phyloP scores from a whole-genome alignment of 2,888 invertebrate genomes.

The Drosophila bunnanda region DNA sequence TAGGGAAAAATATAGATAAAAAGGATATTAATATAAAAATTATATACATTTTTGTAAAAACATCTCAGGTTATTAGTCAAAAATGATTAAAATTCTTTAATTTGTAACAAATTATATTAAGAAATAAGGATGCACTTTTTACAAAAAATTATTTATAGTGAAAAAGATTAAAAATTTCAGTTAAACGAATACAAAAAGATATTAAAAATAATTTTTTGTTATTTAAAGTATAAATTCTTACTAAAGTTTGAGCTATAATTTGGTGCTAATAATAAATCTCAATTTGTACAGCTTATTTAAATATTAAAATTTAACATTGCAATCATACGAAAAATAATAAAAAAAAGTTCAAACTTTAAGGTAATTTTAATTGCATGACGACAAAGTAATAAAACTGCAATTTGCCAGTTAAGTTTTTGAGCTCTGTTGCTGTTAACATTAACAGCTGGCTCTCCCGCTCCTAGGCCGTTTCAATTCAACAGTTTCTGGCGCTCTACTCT shows the following conservation, averaged over 20 bases:
- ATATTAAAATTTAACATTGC: neutral
- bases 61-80: neutral
- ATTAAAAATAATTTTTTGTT: neutral
- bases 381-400: constrained; percentile 24
- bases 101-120: neutral
- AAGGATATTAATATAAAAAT: neutral
- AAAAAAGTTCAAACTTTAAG: neutral
- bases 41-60: neutral
- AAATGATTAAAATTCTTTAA: neutral
- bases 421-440: constrained; percentile 11
- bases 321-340: neutral
- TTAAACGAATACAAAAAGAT: neutral
- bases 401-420: constrained; percentile 13
- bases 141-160: accelerated
- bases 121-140: accelerated
- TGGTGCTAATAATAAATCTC: neutral
- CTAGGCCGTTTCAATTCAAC: constrained; percentile 3
- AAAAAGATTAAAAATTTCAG: neutral
- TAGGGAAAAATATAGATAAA: neutral
- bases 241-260: neutral
- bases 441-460: constrained; percentile 27
- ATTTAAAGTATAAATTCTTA: neutral
- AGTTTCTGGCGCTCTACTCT: neutral
- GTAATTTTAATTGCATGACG: constrained; percentile 2
- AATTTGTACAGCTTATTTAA: neutral